These are phyloP conservation scores for Heliconius ismenius DNA, from an alignment of 2,888 invertebrate genomes.

Conservation along the genomic window DNA sequence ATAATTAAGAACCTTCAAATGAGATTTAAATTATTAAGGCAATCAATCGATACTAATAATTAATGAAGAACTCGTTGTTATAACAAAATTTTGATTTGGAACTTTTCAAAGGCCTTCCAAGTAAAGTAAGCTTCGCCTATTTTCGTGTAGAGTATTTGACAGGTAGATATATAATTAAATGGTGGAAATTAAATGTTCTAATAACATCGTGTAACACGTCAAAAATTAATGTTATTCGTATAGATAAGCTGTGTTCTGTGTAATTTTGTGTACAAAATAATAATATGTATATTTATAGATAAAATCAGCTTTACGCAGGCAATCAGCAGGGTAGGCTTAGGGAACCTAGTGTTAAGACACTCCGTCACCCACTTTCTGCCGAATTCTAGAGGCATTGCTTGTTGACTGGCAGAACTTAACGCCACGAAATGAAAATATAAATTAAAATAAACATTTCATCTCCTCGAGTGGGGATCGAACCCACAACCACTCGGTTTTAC, in stretches of 20 bases:
- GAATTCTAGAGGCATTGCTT: neutral
- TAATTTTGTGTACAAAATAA: no score
- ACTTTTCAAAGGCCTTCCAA: slow-evolving; percentile 5
- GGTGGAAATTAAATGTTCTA: neutral
- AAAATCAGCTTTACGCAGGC: no score
- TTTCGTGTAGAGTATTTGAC: neutral
- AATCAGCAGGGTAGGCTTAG: no score
- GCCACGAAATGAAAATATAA: neutral
- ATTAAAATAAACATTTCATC: neutral
- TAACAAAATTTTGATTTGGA: slow-evolving; percentile 7
- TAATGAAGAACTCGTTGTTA: slow-evolving; percentile 2
- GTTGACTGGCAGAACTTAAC: no score
- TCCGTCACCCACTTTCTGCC: no score
- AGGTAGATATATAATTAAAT: neutral
- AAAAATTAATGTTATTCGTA: no score
- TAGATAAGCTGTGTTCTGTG: no score
- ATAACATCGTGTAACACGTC: no score
- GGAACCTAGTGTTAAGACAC: no score
- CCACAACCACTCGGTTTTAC: no score
- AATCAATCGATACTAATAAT: slow-evolving; percentile 25
- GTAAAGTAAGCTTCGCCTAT: neutral
- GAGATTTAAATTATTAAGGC: slow-evolving; percentile 18
- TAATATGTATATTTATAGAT: no score
- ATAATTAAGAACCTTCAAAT: slow-evolving; percentile 17
- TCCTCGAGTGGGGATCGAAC: no score